Base-by-base conservation (phyloP, 2,113 vertebrate genomes). In the Tachuris rubrigastra region DNA sequence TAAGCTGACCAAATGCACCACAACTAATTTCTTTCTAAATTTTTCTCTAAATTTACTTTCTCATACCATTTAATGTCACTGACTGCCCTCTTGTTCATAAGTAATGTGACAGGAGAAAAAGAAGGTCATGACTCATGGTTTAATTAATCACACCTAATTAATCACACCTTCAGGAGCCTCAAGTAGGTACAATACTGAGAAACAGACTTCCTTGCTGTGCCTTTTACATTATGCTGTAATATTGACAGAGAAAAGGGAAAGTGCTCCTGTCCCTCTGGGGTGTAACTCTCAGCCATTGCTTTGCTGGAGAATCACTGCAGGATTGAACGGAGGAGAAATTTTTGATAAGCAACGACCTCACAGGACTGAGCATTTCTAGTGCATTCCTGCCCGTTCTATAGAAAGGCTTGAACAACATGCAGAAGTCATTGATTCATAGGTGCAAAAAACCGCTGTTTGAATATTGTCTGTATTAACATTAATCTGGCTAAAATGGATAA, bases 111-210 rank as follows among this genome's bases (percentile, higher is more conserved):
- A 82, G 77, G 42, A 80, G 90, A 74, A 83, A 89, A 92, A 82
- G 37, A 47, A 84, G 59, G 68, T 62, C 69, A 75, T 50, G 80
- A 93, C 85, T 90, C 9, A 18, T 65, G 50, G 17, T 76, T 96
- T 94, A 95, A 94, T 95, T 95, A 95, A 87, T 94, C 63, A 90
- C 78, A 88, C 33, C 27, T 72, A 79, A 85, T 87, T 93, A 95
- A 94, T 92, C 76, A 93, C 60, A 95, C 65, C 39, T 85, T 86
- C 69, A 93, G 84, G 52, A 84, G 19, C 14, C 39, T 82, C 62
- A 44, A 35, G 66, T 50, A 93, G 73, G 41, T 72, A 73, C 28
- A 81, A 39, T 68, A 81, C 42, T 39, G 37, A 95, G 88, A 92
- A 94, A 67, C 12, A 37, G 76, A 31, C 16, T 75, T 81, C 15